A percentile compares a stretch with the other conserved stretches of the same genome.
Evolutionary conservation across 2,797 vertebrate species (phyloP).

Genomic region (Loris lydekkerianus): DNA sequence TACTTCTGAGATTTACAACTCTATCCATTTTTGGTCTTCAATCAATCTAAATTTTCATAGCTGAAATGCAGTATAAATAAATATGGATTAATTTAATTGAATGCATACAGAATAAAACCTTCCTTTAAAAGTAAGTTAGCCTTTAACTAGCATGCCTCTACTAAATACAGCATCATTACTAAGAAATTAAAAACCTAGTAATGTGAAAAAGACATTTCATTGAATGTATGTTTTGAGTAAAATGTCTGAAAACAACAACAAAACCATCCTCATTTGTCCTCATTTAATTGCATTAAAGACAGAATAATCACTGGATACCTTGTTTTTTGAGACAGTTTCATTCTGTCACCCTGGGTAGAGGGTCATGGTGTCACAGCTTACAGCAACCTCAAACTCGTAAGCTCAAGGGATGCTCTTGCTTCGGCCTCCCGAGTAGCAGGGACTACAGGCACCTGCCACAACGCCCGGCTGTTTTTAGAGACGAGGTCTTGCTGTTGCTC

Average conservation of each 20-base stretch:
- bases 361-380: too few species aligned
- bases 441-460: too few species aligned
- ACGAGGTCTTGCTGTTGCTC: too few species aligned
- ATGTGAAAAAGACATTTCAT: not conserved
- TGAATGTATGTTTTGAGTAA: not conserved
- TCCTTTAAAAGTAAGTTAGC: conserved; percentile 3
- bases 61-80: not conserved
- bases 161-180: not conserved
- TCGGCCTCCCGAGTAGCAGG: too few species aligned
- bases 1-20: not conserved
- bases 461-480: too few species aligned
- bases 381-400: too few species aligned
- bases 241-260: not conserved
- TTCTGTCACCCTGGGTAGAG: too few species aligned
- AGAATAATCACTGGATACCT: not conserved
- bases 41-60: not conserved
- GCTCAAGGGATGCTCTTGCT: too few species aligned
- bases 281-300: not conserved
- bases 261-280: not conserved
- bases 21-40: not conserved
- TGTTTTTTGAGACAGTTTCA: not conserved
- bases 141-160: not conserved
- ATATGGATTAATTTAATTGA: not conserved
- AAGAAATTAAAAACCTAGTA: not conserved
- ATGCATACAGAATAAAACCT: not conserved